Percentiles rank a stretch among this genome's conserved stretches.
These are phyloP conservation scores for Schizotus pectinicornis DNA, from an alignment of 2,888 invertebrate species.

Conservation along the genomic window DNA sequence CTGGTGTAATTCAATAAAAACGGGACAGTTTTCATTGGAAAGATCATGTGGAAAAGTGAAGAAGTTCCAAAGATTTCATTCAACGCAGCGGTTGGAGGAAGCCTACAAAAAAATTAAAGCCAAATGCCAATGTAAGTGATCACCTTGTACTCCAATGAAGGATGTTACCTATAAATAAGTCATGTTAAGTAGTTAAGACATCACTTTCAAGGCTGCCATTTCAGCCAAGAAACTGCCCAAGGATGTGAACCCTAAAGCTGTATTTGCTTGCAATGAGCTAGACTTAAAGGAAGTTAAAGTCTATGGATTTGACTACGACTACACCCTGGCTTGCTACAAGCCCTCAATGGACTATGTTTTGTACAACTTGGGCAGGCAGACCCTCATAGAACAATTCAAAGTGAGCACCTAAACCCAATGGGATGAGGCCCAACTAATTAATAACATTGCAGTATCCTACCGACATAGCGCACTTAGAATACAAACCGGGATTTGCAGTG, in stretches of 20 bases:
- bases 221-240: constrained; percentile 86
- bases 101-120: constrained; percentile 71
- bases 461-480: constrained; percentile 80
- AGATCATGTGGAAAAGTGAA: constrained; percentile 21
- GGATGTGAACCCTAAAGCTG: constrained; percentile 85
- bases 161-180: constrained; percentile 1
- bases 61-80: constrained; percentile 39
- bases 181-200: constrained; percentile 3
- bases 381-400: constrained; percentile 86
- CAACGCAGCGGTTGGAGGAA: constrained; percentile 55
- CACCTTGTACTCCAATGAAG: not conserved
- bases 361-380: constrained; percentile 88
- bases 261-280: constrained; percentile 96
- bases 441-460: constrained; percentile 79
- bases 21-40: constrained; percentile 22
- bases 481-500: constrained; percentile 92
- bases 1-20: constrained; percentile 17
- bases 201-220: constrained; percentile 15
- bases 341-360: constrained; percentile 86
- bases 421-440: not conserved
- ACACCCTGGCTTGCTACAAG: constrained; percentile 95
- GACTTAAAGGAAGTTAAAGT: constrained; percentile 90
- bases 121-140: constrained; percentile 74
- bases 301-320: constrained; percentile 98
- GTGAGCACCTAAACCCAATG: constrained; percentile 60